Base-by-base conservation (phyloP, 30 jellyfish, hydroid and myxozoan genomes). In the Aurelia sp. region DNA sequence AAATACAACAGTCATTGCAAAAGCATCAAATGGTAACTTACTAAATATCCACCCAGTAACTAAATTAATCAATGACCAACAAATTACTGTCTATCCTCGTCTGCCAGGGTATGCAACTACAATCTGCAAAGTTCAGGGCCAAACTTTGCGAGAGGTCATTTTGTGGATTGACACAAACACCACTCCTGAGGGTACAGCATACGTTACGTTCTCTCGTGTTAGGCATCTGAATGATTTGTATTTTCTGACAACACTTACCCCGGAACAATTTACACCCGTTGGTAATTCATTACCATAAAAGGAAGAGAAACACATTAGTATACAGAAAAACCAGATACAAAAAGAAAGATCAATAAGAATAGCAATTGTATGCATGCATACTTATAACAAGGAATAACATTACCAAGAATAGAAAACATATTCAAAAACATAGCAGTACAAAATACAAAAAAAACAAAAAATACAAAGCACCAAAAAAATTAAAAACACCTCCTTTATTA, bases 121-220 rank as follows among this genome's bases (percentile, higher is more conserved):
- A n/a, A 64, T 64, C 2, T 20, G 48, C 40, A 64, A 64, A 64
- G 37, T 64, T 20, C 37, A 64, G 74, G 74, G 74, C 3, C 74
- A 64, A 64, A 64, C 74, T 3, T 3, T 64, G 40, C 2, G 4
- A 2, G 48, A 64, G 16, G 74, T 64, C 48, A 30, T 64, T 8
- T 30, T 3, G 48, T 64, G 74, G 74, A n/a, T 64, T 30, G 74
- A 64, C 74, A 64, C 74, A 3, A 20, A n/a, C 48, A n/a, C 41
- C 11, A 30, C 74, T 1, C 74, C 37, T 23, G 48, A 30, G 48
- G 74, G 74, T 3, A 64, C 74, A 64, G 74, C 74, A 11, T 64
- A 64, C 11, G 37, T 64, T 30, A 47, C 74, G 4, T 64, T 69
- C 41, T 69, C 80, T 33, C 74, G 74, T 64, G 37, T 64, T 5